phyloP scores from a whole-genome alignment of 92 coral and sea anemone species.

The Epizoanthus ramosus region DNA sequence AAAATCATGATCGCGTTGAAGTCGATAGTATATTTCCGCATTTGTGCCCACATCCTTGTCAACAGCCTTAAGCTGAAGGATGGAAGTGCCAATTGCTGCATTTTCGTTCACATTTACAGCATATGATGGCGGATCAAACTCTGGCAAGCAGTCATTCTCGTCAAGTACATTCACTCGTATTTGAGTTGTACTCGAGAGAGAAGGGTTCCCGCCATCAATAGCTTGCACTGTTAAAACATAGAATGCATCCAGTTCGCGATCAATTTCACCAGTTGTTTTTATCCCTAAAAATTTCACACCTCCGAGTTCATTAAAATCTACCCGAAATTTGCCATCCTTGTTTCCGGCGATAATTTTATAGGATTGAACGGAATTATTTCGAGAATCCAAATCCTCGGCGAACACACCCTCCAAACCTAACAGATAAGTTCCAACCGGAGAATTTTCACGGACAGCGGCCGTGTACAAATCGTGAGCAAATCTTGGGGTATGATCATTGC shows the following conservation, averaged over 20 bases:
- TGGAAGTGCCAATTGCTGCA: conserved; percentile 71
- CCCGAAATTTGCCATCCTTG: conserved; percentile 84
- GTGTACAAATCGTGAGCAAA: conserved; percentile 83
- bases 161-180: conserved; percentile 84
- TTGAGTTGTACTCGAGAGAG: conserved; percentile 73
- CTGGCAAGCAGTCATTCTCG: conserved; percentile 83
- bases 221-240: conserved; percentile 87
- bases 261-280: conserved; percentile 74
- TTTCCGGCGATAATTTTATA: conserved; percentile 89
- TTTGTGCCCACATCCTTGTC: conserved; percentile 81
- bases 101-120: conserved; percentile 77
- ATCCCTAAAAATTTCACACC: conserved; percentile 86
- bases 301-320: conserved; percentile 65
- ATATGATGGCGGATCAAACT: conserved; percentile 68
- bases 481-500: conserved; percentile 85
- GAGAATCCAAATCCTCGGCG: conserved; percentile 87
- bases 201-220: conserved; percentile 75
- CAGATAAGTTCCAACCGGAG: conserved; percentile 71
- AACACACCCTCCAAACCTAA: conserved; percentile 85
- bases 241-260: conserved; percentile 83
- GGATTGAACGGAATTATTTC: conserved; percentile 65
- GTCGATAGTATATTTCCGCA: conserved; percentile 81
- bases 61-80: conserved; percentile 82
- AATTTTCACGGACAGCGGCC: conserved; percentile 72
- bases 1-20: conserved; percentile 65